A percentile compares a stretch with the other conserved stretches of the same genome.
Conservation (phyloP, 2,113 vertebrate species). For the Cololabis saira region DNA sequence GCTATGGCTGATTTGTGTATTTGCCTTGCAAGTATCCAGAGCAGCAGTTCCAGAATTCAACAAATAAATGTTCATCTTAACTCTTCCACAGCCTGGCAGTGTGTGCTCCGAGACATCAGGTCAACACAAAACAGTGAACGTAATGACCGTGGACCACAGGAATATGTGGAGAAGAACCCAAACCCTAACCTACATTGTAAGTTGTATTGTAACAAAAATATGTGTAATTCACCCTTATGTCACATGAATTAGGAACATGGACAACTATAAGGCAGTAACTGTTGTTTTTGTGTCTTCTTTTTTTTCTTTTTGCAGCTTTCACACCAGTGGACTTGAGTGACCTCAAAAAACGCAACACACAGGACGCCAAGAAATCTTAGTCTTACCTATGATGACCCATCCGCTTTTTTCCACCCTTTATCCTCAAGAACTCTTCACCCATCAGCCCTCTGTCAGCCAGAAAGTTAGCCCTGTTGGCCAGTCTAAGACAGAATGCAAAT, state of each 20-base stretch:
- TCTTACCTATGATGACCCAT: slow-evolving; percentile 41
- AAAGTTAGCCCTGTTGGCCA: slow-evolving; percentile 71
- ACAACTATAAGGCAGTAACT: background rate
- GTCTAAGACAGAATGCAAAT: slow-evolving; percentile 64
- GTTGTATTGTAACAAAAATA: slow-evolving; percentile 45
- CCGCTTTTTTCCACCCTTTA: slow-evolving; percentile 63
- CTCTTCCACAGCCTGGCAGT: slow-evolving; percentile 89
- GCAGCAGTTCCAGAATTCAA: background rate
- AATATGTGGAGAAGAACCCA: slow-evolving; percentile 97
- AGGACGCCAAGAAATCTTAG: slow-evolving; percentile 93
- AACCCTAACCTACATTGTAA: slow-evolving; percentile 95
- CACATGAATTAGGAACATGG: background rate
- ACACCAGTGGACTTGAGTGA: slow-evolving; percentile 93
- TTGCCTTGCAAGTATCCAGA: background rate
- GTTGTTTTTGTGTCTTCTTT: slow-evolving; percentile 7
- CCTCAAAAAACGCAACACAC: slow-evolving; percentile 89
- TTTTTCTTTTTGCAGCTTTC: slow-evolving; percentile 82
- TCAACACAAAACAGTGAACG: slow-evolving; percentile 91
- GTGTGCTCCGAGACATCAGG: slow-evolving; percentile 93
- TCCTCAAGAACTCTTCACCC: slow-evolving; percentile 78
- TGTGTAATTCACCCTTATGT: background rate
- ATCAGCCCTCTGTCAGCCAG: slow-evolving; percentile 65
- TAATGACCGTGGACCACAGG: slow-evolving; percentile 90
- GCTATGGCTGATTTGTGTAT: too few relatives aligned
- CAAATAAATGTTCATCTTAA: background rate